A percentile compares a stretch with the other conserved stretches of the same genome.
phyloP scores from a whole-genome alignment of 2,113 vertebrate species.

The Apistogramma diplotaenia region DNA sequence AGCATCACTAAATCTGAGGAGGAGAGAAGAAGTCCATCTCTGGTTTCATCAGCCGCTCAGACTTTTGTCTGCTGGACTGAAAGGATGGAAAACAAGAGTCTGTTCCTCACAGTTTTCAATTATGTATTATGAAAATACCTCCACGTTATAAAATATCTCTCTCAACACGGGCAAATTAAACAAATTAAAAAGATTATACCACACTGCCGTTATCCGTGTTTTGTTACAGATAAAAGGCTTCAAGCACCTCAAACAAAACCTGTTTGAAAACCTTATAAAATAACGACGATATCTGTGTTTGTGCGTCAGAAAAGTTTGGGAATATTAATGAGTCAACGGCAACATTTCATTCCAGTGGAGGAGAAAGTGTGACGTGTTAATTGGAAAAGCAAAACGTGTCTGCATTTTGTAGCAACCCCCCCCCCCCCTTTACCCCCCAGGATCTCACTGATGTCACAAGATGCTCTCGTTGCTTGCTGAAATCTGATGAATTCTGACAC shows the following conservation, averaged over 20 bases:
- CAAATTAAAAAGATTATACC: background rate
- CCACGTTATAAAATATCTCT: background rate
- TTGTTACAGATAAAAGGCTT: background rate
- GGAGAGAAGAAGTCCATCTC: background rate
- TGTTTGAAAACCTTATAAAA: background rate
- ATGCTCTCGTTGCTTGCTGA: background rate
- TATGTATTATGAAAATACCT: background rate
- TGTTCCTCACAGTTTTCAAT: background rate
- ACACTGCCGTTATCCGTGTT: background rate
- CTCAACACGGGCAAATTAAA: background rate
- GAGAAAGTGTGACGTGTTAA: background rate
- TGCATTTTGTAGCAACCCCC: background rate
- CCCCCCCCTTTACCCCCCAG: too few relatives aligned
- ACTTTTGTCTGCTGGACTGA: background rate
- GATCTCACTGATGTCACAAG: background rate
- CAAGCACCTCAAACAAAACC: background rate
- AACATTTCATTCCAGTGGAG: background rate
- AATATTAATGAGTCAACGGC: background rate
- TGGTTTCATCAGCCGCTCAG: background rate
- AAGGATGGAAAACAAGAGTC: background rate
- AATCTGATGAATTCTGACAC: background rate
- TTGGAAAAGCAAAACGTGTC: background rate
- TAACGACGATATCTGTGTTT: background rate
- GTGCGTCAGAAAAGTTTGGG: background rate
- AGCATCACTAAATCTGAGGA: background rate